Evolutionary conservation across 2,113 vertebrate species (phyloP).

Genomic region (Myanophis thanlyinensis): DNA sequence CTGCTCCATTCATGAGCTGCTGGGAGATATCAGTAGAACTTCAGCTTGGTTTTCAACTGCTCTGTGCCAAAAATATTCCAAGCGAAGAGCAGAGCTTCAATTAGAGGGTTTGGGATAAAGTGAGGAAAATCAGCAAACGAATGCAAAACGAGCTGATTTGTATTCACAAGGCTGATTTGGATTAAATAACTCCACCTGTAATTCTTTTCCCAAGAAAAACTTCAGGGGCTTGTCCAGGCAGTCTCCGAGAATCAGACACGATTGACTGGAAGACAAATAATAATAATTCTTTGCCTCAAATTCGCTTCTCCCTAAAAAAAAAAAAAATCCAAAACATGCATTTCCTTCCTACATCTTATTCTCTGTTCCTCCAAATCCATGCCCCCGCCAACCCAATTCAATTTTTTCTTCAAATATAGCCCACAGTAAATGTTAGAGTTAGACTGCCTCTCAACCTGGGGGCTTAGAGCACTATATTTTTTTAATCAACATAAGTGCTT

Average conservation of each 20-base stretch:
- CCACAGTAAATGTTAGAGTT: not conserved
- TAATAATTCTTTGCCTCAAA: not conserved
- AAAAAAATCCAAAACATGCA: not conserved
- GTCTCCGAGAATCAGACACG: not conserved
- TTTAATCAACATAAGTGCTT: too few species aligned
- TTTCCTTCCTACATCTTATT: not conserved
- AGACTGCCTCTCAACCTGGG: not conserved
- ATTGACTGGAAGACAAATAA: not conserved
- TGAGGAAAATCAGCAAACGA: not conserved
- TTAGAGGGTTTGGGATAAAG: not conserved
- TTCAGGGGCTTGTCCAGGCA: not conserved
- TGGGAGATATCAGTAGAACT: not conserved
- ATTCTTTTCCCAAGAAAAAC: not conserved
- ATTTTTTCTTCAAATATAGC: not conserved
- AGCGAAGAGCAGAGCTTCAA: not conserved
- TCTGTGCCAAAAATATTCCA: not conserved
- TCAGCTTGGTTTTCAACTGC: not conserved
- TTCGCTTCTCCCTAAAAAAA: not conserved
- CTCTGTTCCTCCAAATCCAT: not conserved
- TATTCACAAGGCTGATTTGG: not conserved
- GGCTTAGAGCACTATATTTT: not conserved
- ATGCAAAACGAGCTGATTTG: not conserved
- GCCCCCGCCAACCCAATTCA: not conserved
- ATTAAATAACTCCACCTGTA: not conserved
- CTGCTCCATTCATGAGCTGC: not conserved